A percentile compares a stretch with the other conserved stretches of the same genome.
These are phyloP conservation scores for Chionis minor DNA, from an alignment of 2,113 vertebrate genomes.

Conservation along the genomic window DNA sequence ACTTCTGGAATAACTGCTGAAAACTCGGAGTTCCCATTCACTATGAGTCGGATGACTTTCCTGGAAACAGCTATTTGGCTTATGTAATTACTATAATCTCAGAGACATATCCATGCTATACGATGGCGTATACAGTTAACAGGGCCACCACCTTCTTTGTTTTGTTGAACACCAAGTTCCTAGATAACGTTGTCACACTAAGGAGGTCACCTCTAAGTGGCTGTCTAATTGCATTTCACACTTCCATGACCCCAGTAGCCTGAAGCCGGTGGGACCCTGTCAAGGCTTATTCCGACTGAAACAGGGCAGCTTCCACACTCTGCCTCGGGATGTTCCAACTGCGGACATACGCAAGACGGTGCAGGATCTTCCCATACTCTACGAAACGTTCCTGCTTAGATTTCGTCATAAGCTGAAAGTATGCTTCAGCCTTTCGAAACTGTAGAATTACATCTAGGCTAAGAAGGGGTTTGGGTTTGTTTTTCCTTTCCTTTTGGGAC, in stretches of 20 bases:
- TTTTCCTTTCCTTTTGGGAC: not conserved
- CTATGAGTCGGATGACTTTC: not conserved
- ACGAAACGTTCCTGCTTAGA: not conserved
- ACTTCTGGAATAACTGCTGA: not conserved
- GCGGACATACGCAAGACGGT: not conserved
- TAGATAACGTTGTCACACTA: not conserved
- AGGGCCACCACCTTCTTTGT: not conserved
- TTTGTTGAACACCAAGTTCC: not conserved
- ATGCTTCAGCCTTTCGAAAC: not conserved
- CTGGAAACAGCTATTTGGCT: not conserved
- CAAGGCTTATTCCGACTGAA: not conserved
- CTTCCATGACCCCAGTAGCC: not conserved
- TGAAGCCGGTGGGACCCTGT: not conserved
- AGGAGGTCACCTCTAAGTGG: constrained; percentile 6
- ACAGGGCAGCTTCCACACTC: not conserved
- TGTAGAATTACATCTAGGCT: not conserved
- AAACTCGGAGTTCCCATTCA: not conserved
- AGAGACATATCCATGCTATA: not conserved
- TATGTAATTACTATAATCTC: not conserved
- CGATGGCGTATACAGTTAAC: not conserved
- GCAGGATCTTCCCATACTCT: not conserved
- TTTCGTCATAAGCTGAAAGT: not conserved
- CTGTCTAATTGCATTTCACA: constrained; percentile 46
- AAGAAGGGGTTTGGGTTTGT: rapidly evolving
- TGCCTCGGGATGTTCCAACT: not conserved